A percentile compares a stretch with the other conserved stretches of the same genome.
phyloP scores from a whole-genome alignment of 1,140 invertebrate species.

The Diuraphis noxia region DNA sequence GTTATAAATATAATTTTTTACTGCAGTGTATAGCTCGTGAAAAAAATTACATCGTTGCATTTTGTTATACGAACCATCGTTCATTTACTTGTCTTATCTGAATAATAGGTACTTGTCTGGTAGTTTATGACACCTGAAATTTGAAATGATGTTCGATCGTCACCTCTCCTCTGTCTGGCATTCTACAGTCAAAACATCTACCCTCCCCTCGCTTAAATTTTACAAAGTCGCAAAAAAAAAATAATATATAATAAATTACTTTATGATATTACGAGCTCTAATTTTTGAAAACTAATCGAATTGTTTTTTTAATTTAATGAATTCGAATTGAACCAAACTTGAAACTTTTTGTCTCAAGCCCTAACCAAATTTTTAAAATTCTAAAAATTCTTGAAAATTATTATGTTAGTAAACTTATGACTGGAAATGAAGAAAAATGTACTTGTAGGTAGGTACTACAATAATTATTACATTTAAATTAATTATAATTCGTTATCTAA shows the following conservation, averaged over 20 bases:
- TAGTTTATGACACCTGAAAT: background rate
- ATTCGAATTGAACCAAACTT: background rate
- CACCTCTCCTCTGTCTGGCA: background rate
- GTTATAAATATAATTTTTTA: background rate
- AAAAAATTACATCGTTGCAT: background rate
- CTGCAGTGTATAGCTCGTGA: accelerated
- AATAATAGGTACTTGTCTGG: no score
- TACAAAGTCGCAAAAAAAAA: background rate
- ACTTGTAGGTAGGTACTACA: no score
- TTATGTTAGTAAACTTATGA: background rate
- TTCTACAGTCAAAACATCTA: no score
- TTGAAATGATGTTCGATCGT: background rate
- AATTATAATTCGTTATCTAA: no score
- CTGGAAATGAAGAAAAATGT: background rate
- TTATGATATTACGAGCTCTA: background rate
- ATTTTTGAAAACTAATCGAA: background rate
- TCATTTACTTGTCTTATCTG: background rate
- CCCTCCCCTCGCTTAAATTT: no score
- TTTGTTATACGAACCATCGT: background rate
- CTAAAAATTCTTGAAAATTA: no score
- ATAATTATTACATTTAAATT: no score
- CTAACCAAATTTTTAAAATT: background rate
- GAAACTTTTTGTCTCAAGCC: background rate
- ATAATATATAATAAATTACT: background rate
- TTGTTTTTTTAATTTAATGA: background rate